Base-by-base conservation (phyloP, 2,888 invertebrate species). In the Apomyelois bistriatella region DNA sequence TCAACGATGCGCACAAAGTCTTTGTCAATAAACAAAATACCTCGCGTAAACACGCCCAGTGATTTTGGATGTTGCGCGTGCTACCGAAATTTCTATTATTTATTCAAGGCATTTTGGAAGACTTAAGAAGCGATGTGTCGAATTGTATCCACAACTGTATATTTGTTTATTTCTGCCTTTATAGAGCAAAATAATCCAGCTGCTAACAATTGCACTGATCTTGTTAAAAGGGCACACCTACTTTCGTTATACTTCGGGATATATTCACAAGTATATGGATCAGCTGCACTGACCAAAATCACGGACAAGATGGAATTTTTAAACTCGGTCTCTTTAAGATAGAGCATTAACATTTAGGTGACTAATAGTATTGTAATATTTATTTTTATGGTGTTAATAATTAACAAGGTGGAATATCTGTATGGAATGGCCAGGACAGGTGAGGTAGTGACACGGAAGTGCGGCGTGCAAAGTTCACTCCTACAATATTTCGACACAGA, bases 21-120 rank as follows among this genome's bases (percentile, higher is more conserved):
- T 76, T 84, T 82, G 78, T 85, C 70, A 81, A 79, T 78, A 78
- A 71, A 76, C 72, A 78, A 77, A 76, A 67, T 70, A 62, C 63
- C 22, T 64, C 64, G 61, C 65, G 70, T 70, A 79, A 82, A 82
- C 72, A 82, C 69, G 68, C 67, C 72, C 71, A 78, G 68, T 72
- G 74, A 74, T 63, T 72, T 70, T 58, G 59, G 62, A 61, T 60
- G 37, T 42, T 61, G 59, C 66, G 64, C 64, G 59, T 68, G 68
- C 66, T 63, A 65, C 64, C 65, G 64, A 66, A 64, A 64, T 61
- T 63, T 64, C 58, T 58, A 56, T 42, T 56, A 49, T 37, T 13
- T 12, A 8, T 28, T 12, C 9, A n/a, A 13, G 8, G 1, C 17
- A n/a, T 10, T 28, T 42, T 10, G 32, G 9, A 15, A 16, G 16